Evolutionary conservation across 2,113 vertebrate species (phyloP), one percentile per base, ranked within the genome.

Genomic region (Arothron firmamentum): DNA sequence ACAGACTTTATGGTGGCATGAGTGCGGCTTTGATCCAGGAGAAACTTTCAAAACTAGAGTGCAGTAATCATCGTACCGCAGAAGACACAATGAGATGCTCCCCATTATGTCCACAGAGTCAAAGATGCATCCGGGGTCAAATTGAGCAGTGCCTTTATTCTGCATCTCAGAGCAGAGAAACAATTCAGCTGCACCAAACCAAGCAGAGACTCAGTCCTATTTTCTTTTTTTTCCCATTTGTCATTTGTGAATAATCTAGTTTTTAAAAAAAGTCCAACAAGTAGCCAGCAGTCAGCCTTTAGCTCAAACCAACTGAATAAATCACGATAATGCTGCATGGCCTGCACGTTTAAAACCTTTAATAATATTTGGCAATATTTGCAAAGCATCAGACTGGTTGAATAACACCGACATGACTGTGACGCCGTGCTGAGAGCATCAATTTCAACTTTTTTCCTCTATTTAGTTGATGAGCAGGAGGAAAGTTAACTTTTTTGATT

Each of bases 1-100:
- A 88, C 85, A 90, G 61, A 77, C 64, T 87, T 90, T 87, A 89
- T 89, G 89, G 89, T 87, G 78, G 80, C 80, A 86, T 80, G 77
- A 80, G 83, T 72, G 74, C 64, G 67, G 69, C 87, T 89, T 88
- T 90, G 88, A 88, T 90, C 84, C 75, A 67, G 65, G 65, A 64
- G 66, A 79, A 90, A 85, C 53, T 86, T 87, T 84, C 79, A 74
- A 74, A 78, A 72, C 70, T 62, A 74, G 79, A 72, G 71, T 28
- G 25, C 68, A 70, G 72, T 80, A 80, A 81, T 84, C 75, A 70
- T 72, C 4, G 53, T 51, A 62, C 70, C 60, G 73, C 80, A 77
- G 67, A 86, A 75, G 77, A 80, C 82, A 87, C 81, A 86, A 86
- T 79, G 70, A 58, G 78, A 83, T 70, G 72, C 73, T 74, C 76